Percentiles rank a stretch among this genome's conserved stretches.
phyloP scores from a whole-genome alignment of 2,888 invertebrate species.

The Phlogophora meticulosa region DNA sequence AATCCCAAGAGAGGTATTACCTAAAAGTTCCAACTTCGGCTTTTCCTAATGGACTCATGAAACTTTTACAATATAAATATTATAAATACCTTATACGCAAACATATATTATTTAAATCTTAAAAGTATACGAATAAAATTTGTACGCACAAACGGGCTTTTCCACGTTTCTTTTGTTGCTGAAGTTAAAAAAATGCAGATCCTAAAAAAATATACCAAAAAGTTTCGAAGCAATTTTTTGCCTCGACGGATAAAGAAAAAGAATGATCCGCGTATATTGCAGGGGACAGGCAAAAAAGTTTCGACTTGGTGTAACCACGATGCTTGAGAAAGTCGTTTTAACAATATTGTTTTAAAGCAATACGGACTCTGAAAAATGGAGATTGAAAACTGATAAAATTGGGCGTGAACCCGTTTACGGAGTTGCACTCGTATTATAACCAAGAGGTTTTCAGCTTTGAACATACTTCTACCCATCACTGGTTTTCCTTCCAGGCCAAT shows the following conservation, averaged over 20 bases:
- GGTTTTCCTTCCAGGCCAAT: no score
- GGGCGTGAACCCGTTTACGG: background rate
- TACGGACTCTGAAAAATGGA: background rate
- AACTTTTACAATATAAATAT: conserved; percentile 53
- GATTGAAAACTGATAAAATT: background rate
- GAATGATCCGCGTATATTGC: conserved; percentile 65
- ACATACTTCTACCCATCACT: background rate
- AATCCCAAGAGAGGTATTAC: conserved; percentile 26
- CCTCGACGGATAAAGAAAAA: conserved; percentile 66
- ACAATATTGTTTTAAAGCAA: conserved; percentile 21
- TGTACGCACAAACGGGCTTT: conserved; percentile 39
- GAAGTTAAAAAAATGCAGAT: conserved; percentile 64
- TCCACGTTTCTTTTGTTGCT: conserved; percentile 42
- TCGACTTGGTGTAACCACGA: conserved; percentile 39
- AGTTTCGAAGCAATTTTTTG: conserved; percentile 69
- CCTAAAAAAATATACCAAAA: conserved; percentile 57
- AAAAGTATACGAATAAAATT: conserved; percentile 43
- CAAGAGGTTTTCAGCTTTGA: background rate
- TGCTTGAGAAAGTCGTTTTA: conserved; percentile 33
- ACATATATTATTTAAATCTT: conserved; percentile 51
- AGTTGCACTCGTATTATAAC: background rate
- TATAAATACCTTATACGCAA: conserved; percentile 43
- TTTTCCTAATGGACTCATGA: conserved; percentile 31
- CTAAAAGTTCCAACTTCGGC: background rate
- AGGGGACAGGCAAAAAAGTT: conserved; percentile 55